Evolutionary conservation across 2,113 vertebrate species (phyloP), one percentile per base, ranked within the genome.

Genomic region (Pollimyrus isidori): DNA sequence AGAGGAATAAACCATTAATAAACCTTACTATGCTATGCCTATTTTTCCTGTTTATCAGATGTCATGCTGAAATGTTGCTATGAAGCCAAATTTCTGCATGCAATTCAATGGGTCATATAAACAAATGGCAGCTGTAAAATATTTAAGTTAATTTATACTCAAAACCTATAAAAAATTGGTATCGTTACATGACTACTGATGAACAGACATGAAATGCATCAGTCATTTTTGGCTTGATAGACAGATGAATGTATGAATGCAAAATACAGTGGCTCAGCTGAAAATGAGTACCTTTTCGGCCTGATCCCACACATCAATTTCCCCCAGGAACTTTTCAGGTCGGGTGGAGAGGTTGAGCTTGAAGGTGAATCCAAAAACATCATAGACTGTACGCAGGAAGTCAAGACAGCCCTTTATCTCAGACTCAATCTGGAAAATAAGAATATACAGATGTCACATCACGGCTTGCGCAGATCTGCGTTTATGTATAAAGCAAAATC

Each of bases 291-390:
- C 98, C 96, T 98, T 99, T 94, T 99, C 98, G 76, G 98, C 98
- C 91, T 96, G 95, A 92, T 98, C 96, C 98, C 98, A 99, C 48
- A 99, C 93, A 91, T 95, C 95, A 83, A 96, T 92, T 48, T 99
- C 98, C 88, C 98, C 98, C 87, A 99, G 96, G 91, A 97, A 99
- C 92, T 99, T 99, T 93, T 99, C 98, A 7, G 98, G 98, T 87
- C 98, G 96, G 83, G 98, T 99, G 89, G 98, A 99, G 82, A 99
- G 97, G 93, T 99, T 97, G 90, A 99, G 94, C 95, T 99, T 99
- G 94, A 99, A 99, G 0, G 96, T 97, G 95, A 99, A 99, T 92
- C 98, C 98, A 89, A 99, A 99, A 86, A 97, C 96, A 1, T 93
- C 93, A 84, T 99, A 99, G 9, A 99, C 98, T 0, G 97, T 90